phyloP scores from a whole-genome alignment of 2,797 vertebrate species.

The Poecilia velifera region DNA sequence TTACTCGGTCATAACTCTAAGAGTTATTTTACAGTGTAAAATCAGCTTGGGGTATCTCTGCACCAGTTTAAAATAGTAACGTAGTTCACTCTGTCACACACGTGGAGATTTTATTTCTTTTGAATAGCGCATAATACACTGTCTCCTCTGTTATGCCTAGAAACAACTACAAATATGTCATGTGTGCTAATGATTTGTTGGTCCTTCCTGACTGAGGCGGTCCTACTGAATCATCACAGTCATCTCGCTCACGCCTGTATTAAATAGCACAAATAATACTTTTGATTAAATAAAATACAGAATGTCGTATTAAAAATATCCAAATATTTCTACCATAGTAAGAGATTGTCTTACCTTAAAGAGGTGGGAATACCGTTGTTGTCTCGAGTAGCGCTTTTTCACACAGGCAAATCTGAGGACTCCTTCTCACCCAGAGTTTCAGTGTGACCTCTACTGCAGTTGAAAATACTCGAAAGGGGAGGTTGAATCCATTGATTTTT shows the following conservation, averaged over 20 bases:
- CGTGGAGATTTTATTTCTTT: not conserved
- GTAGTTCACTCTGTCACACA: not conserved
- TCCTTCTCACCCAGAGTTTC: constrained; percentile 57
- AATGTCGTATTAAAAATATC: accelerated
- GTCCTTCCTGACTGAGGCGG: constrained; percentile 49
- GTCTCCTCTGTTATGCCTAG: not conserved
- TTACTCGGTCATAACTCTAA: not conserved
- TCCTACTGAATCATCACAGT: constrained; percentile 20
- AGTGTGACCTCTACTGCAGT: constrained; percentile 85
- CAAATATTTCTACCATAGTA: accelerated
- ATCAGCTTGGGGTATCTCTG: not conserved
- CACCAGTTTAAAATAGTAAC: not conserved
- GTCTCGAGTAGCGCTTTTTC: accelerated
- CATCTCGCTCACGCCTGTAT: constrained; percentile 19
- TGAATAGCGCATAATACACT: not conserved
- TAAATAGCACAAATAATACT: not conserved
- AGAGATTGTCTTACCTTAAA: accelerated
- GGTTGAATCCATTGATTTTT: constrained; percentile 64
- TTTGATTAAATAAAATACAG: accelerated
- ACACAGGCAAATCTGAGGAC: constrained; percentile 64
- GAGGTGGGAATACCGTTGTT: accelerated
- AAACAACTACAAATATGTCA: constrained; percentile 26
- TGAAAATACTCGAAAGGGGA: constrained; percentile 80
- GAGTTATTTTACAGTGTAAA: not conserved
- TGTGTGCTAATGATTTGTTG: constrained; percentile 15